Evolutionary conservation across 2,888 invertebrate genomes (phyloP).

Genomic region (Xiphydria camelus): DNA sequence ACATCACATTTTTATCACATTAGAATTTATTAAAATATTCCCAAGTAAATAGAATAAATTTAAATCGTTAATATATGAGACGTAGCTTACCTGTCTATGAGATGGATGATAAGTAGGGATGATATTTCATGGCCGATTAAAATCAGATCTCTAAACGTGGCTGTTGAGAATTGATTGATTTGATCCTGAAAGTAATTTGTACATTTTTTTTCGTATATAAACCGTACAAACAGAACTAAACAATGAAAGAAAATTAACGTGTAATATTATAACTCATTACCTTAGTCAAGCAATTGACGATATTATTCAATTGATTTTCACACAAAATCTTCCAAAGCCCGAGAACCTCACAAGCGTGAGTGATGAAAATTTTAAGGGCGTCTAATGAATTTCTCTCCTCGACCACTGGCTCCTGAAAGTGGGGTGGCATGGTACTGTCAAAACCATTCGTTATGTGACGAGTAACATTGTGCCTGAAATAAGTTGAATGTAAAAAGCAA

Average conservation of each 20-base stretch:
- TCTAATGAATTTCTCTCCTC: constrained; percentile 79
- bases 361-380: constrained; percentile 73
- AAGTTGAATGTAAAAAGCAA: neutral
- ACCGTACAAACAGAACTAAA: neutral
- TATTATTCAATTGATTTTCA: constrained; percentile 87
- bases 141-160: constrained; percentile 73
- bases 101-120: constrained; percentile 75
- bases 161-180: constrained; percentile 63
- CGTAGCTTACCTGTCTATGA: constrained; percentile 72
- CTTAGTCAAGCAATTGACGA: constrained; percentile 71
- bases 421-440: constrained; percentile 41
- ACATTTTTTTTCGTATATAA: neutral
- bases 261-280: constrained; percentile 38
- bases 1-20: too few relatives aligned
- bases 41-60: constrained; percentile 5
- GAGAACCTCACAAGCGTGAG: constrained; percentile 85
- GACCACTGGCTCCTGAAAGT: constrained; percentile 53
- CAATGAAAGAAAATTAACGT: neutral
- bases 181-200: constrained; percentile 55
- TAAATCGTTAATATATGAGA: constrained; percentile 6
- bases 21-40: constrained; percentile 23
- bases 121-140: constrained; percentile 78
- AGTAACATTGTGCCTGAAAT: constrained; percentile 32
- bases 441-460: constrained; percentile 43
- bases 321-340: constrained; percentile 91